Evolutionary conservation across 2,113 vertebrate species (phyloP).

Genomic region (Malurus alboscapulatus): DNA sequence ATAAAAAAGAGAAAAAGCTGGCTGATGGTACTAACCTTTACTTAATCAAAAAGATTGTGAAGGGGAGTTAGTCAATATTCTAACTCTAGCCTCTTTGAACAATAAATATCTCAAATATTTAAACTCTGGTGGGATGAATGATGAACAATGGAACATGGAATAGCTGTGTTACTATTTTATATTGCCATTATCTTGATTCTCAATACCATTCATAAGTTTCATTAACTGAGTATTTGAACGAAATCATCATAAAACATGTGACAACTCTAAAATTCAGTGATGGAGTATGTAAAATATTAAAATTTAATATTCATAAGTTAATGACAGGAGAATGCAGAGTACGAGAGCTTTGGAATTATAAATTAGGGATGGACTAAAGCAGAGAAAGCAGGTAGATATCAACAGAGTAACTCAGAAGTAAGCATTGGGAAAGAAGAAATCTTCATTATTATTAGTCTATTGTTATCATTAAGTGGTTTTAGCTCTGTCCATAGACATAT

Average conservation of each 20-base stretch:
- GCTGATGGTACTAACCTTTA: not conserved
- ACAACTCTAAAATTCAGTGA: not conserved
- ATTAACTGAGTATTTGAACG: not conserved
- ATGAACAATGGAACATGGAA: not conserved
- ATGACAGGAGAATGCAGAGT: not conserved
- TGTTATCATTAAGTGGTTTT: not conserved
- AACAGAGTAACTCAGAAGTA: not conserved
- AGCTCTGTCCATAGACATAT: not conserved
- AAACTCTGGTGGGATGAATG: not conserved
- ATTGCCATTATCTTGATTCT: conserved; percentile 16
- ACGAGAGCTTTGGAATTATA: not conserved
- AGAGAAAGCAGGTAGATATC: not conserved
- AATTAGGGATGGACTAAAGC: not conserved
- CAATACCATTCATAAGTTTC: not conserved
- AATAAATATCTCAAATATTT: not conserved
- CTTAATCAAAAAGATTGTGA: not conserved
- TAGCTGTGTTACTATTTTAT: not conserved
- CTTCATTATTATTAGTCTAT: not conserved
- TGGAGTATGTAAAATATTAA: not conserved
- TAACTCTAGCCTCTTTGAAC: not conserved
- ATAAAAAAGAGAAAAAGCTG: not conserved
- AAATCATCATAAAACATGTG: not conserved
- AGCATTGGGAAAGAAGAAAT: not conserved
- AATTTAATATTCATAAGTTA: not conserved
- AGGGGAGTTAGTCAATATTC: not conserved